Evolutionary conservation across 2,888 invertebrate genomes (phyloP), one percentile per base, ranked within the genome.

Genomic region (Drosophila nr. fundita): DNA sequence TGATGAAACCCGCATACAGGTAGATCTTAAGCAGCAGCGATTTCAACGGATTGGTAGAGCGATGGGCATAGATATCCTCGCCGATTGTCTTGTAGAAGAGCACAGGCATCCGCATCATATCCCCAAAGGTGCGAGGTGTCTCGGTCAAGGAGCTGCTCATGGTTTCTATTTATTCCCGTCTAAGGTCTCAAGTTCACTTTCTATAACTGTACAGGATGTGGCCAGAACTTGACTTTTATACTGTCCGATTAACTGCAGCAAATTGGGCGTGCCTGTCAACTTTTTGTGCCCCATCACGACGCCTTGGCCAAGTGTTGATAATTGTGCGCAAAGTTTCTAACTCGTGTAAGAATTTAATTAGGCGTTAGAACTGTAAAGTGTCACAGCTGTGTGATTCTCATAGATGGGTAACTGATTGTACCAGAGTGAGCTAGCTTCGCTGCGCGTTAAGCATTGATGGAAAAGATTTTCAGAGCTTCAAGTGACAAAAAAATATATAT

Each of bases 51-150:
- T 82, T 79, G 6, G 53, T 70, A 0, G 89, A 87, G 1, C 87
- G 81, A 69, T 91, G 84, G 0, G 88, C 83, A 57, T 88, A 86
- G 53, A 91, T 81, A 21, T 91, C 90, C 68, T 90, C 86, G 4
- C 91, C 91, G 34, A 91, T 91, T 1, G 81, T 87, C 57, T 77
- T 75, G 38, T 90, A 91, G 27, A 91, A 88, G 0, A 68, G 50
- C 36, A 91, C 82, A 0, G 91, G 90, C 52, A 89, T 74, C 29
- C 72, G 55, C 83, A 91, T 82, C 63, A 91, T 72, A 1, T 90
- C 80, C 24, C 38, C 67, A 52, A 89, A 91, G 30, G 74, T 76
- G 21, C 76, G 68, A 0, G 76, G 60, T 24, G 40, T 24, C 4
- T 49, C 57, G 10, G 59, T 71, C 45, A 29, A 21, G 8, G 34